Evolutionary conservation across 2,797 vertebrate genomes (phyloP), one percentile per base, ranked within the genome.

Genomic region (Gallinago solitaria): DNA sequence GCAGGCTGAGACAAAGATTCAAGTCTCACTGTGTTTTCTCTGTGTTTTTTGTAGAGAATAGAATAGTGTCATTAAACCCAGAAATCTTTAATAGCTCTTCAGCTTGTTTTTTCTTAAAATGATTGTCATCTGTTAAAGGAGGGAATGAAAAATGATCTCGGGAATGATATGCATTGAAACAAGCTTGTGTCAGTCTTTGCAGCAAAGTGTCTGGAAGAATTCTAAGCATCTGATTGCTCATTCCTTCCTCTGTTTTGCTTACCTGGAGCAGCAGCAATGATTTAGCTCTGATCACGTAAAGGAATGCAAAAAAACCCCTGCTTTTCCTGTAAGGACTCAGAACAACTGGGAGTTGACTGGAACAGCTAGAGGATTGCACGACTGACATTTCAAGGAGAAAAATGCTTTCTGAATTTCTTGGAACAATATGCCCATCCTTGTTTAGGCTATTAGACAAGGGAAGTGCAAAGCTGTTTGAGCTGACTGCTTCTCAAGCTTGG

Each of bases 41-140:
- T 83, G 0, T 69, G 47, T 57, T 94, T 91, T 84, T 88, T 78
- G 67, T 71, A 50, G 45, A 86, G 59, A 80, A 57, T 5, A 39
- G 81, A 84, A 39, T 54, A 92, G 54, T 63, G 68, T 95, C 91
- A 96, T 96, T 97, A 95, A 96, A 95, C 67, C 67, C 63, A 93
- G 67, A 94, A 87, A 48, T 75, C 67, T 74, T 91, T 88, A 95
- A 84, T 81, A 82, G 93, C 87, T 91, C 90, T 93, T 84, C 70
- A 77, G 74, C 70, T 79, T 91, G 59, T 39, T 90, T 94, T 87
- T 88, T 75, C 73, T 88, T 84, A 18, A 93, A 93, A 63, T 87
- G 78, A 80, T 57, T 93, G 88, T 96, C 71, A 71, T 89, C 81
- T 91, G 51, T 63, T 96, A 87, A 95, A 93, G 60, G 71, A 90